Evolutionary conservation across 2,113 vertebrate genomes (phyloP), one percentile per base, ranked within the genome.

Genomic region (Anhinga rufa): DNA sequence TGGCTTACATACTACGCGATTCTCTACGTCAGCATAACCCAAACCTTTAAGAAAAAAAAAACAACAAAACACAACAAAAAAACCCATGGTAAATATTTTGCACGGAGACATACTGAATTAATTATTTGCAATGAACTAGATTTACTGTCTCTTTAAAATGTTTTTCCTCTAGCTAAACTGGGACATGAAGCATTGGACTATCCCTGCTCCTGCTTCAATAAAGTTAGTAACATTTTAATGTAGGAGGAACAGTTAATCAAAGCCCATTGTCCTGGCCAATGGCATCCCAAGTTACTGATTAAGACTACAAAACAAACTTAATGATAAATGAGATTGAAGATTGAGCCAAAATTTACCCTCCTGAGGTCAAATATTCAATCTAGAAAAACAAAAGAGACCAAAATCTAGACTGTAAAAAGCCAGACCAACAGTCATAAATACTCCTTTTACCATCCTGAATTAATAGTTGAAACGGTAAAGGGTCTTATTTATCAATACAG

Each of bases 11-110:
- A 94, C 95, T 8, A 99, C 98, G 18, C 99, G 98, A 93, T 99
- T 99, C 97, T 99, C 99, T 76, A 99, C 96, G 49, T 99, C 99
- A 44, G 99, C 98, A 92, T 98, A 99, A 76, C 99, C 99, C 74
- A 99, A 66, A 26, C 99, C 99, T 99, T 86, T 8, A 69, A 76
- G 44, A 90, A 79, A 81, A 85, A 5, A 70, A 80, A 83, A 69
- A 44, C 58, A 57, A 48, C 38, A 40, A 40, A 40, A 40, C n/a
- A 16, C 44, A 40, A 40, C 38, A 40, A 40, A 40, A n/a, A n/a
- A n/a, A n/a, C n/a, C 17, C 25, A 36, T 18, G 52, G 5, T 83
- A n/a, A 93, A 60, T 25, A 69, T 12, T 57, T 52, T 86, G 24
- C 44, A 66, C 2, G 77, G 38, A 91, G 32, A 36, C 29, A 61